phyloP scores from a whole-genome alignment of 2,113 vertebrate species.

The Bufo gargarizans region DNA sequence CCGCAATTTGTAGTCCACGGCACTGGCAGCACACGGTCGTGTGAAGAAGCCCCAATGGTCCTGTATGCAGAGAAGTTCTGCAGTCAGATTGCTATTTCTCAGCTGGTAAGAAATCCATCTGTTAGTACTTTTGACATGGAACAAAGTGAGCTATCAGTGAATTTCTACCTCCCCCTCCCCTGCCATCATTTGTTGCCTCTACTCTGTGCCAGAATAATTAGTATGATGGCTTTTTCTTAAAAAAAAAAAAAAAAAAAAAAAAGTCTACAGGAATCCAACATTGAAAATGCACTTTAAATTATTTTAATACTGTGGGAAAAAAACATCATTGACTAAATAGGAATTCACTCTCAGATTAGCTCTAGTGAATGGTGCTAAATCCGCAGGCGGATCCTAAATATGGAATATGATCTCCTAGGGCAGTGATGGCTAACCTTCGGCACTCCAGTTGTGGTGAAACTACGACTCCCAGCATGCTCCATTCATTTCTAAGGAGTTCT shows the following conservation, averaged over 20 bases:
- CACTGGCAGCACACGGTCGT: no score
- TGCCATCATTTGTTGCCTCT: slow-evolving; percentile 23
- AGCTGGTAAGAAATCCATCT: slow-evolving; percentile 44
- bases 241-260: slow-evolving; percentile 20
- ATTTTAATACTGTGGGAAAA: neutral
- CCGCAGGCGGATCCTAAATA: no score
- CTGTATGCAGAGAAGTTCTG: slow-evolving; percentile 24
- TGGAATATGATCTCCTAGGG: no score
- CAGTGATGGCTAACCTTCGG: no score
- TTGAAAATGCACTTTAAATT: neutral
- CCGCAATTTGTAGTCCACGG: no score
- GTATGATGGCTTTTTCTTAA: neutral
- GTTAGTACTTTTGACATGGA: slow-evolving; percentile 43
- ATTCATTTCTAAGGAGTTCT: no score
- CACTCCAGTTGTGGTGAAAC: no score
- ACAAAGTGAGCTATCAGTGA: slow-evolving; percentile 26
- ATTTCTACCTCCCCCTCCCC: slow-evolving; percentile 5
- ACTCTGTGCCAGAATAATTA: slow-evolving; percentile 36
- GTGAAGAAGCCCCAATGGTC: neutral
- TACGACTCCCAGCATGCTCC: no score
- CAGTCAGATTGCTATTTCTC: slow-evolving; percentile 46
- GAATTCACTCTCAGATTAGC: no score
- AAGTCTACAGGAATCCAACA: neutral
- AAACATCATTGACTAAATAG: neutral
- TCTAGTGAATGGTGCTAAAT: no score